These are phyloP conservation scores for Melanocharis versteri DNA, from an alignment of 2,113 vertebrate genomes.

Conservation along the genomic window DNA sequence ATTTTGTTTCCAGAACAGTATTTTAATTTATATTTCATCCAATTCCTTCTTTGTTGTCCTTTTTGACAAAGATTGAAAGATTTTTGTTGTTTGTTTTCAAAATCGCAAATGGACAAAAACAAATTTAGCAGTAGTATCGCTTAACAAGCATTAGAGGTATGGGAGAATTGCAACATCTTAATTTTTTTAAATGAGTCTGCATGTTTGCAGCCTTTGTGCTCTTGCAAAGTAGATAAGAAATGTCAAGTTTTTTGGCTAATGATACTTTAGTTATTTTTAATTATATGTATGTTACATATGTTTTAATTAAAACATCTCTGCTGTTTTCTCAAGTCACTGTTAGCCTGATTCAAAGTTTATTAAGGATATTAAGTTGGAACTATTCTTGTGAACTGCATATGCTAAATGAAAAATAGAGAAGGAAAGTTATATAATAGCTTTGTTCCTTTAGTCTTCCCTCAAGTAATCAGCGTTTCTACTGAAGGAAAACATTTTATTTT, in stretches of 20 bases:
- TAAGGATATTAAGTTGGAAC: not conserved
- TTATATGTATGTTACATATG: not conserved
- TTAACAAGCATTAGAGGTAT: not conserved
- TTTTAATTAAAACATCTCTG: not conserved
- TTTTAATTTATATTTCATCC: not conserved
- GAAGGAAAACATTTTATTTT: not conserved
- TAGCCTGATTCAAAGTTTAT: not conserved
- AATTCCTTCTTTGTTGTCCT: not conserved
- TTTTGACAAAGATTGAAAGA: not conserved
- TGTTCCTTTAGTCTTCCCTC: not conserved
- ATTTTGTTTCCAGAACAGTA: not conserved
- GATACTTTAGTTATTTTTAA: not conserved
- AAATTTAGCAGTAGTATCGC: not conserved
- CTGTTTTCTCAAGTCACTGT: not conserved
- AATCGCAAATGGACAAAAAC: not conserved
- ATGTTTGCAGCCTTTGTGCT: not conserved
- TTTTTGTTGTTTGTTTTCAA: not conserved
- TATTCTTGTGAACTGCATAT: not conserved
- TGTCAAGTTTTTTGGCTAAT: not conserved
- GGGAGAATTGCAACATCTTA: not conserved
- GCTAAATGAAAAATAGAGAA: not conserved
- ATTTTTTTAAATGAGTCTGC: not conserved
- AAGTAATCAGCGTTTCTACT: not conserved
- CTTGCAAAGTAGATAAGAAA: not conserved
- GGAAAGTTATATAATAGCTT: not conserved